A percentile compares a stretch with the other conserved stretches of the same genome.
phyloP scores from a whole-genome alignment of 1,140 invertebrate species.

The Drosophila bocqueti region DNA sequence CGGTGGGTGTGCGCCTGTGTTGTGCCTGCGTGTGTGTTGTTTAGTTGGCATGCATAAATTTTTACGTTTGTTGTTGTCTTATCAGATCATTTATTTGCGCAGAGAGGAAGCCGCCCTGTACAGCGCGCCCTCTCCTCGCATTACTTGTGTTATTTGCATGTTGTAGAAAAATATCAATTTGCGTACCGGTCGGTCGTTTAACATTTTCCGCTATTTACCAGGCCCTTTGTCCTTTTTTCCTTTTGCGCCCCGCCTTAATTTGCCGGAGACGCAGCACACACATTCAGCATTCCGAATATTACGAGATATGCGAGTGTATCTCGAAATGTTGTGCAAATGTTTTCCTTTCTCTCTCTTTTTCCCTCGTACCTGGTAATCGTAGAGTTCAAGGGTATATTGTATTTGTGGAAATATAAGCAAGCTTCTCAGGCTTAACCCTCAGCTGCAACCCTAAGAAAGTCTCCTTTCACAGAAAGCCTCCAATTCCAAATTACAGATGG shows the following conservation, averaged over 20 bases:
- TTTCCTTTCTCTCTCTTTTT: constrained; percentile 24
- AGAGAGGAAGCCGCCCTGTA: constrained; percentile 8
- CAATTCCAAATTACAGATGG: no score
- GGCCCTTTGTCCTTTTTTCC: constrained; percentile 70
- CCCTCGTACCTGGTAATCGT: background rate
- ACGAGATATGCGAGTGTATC: constrained; percentile 60
- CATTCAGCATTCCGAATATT: background rate
- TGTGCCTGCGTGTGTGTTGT: constrained; percentile 47
- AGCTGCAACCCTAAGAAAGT: no score
- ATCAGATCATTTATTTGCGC: constrained; percentile 79
- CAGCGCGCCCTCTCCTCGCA: constrained; percentile 27
- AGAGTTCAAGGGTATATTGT: background rate
- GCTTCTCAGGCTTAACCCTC: background rate
- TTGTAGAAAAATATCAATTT: constrained; percentile 83
- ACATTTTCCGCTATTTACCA: constrained; percentile 81
- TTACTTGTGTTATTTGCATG: constrained; percentile 82
- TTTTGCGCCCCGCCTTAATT: constrained; percentile 59
- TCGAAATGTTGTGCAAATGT: constrained; percentile 77
- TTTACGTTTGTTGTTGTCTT: constrained; percentile 83
- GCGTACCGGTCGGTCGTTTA: constrained; percentile 74
- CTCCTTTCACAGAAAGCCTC: no score
- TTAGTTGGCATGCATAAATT: constrained; percentile 82
- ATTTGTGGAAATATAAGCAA: background rate
- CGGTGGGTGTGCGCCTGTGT: constrained; percentile 12
- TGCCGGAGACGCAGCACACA: constrained; percentile 43